These are phyloP conservation scores for Antennarius maculatus DNA, from an alignment of 2,797 vertebrate genomes.

Conservation along the genomic window DNA sequence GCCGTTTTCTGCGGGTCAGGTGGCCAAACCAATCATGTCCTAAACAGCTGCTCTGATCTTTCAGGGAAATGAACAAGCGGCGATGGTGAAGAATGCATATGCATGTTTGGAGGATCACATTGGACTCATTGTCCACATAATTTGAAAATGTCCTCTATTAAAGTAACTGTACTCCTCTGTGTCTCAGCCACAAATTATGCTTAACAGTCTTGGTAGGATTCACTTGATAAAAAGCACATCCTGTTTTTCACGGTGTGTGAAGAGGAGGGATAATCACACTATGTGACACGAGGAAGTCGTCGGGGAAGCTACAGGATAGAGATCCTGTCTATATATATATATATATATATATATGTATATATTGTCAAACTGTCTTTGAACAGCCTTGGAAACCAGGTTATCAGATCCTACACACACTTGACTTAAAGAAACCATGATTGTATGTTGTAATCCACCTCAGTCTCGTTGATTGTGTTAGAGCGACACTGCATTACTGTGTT, in stretches of 20 bases:
- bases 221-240: constrained; percentile 16
- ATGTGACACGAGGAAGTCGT: constrained; percentile 1
- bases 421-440: constrained; percentile 1
- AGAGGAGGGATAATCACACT: constrained; percentile 5
- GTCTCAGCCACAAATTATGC: constrained; percentile 20
- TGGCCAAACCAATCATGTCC: constrained; percentile 67
- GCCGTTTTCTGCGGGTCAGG: constrained; percentile 69
- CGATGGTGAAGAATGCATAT: constrained; percentile 40
- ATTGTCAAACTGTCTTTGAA: constrained; percentile 18
- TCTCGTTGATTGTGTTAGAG: constrained; percentile 5
- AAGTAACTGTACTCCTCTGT: constrained; percentile 16
- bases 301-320: constrained; percentile 11
- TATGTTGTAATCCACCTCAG: too few relatives aligned
- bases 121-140: constrained; percentile 32
- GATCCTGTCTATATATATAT: constrained; percentile 1
- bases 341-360: background rate
- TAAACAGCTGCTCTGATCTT: constrained; percentile 79
- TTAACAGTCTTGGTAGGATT: background rate
- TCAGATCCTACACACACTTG: constrained; percentile 6
- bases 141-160: constrained; percentile 27
- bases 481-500: constrained; percentile 23
- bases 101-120: constrained; percentile 29
- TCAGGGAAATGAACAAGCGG: constrained; percentile 78
- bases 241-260: background rate
- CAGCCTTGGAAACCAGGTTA: constrained; percentile 1